phyloP scores from a whole-genome alignment of 2,888 invertebrate genomes.

The Ariolimax columbianus region DNA sequence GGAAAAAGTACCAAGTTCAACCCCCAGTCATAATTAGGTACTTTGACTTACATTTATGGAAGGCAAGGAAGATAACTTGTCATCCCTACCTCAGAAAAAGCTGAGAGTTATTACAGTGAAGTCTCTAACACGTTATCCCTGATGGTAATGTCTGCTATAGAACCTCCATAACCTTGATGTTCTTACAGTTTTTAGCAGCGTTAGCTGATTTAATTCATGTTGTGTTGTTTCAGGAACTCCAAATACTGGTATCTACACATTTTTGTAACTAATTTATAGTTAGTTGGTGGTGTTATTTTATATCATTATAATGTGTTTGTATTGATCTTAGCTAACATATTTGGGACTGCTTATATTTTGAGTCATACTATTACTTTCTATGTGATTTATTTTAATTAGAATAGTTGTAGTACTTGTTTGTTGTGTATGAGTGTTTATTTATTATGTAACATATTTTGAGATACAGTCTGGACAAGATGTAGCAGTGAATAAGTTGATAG shows the following conservation, averaged over 20 bases:
- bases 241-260: constrained; percentile 32
- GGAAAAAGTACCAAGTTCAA: too few relatives aligned
- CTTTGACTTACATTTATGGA: too few relatives aligned
- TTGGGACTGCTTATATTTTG: background rate
- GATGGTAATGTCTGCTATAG: too few relatives aligned
- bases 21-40: too few relatives aligned
- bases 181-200: too few relatives aligned
- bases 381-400: background rate
- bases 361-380: background rate
- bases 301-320: background rate
- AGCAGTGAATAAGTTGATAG: too few relatives aligned
- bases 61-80: too few relatives aligned
- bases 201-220: too few relatives aligned
- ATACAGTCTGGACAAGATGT: too few relatives aligned
- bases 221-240: constrained; percentile 39
- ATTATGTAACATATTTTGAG: background rate
- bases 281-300: background rate
- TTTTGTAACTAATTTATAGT: background rate
- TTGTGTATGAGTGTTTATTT: background rate
- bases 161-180: too few relatives aligned
- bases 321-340: background rate
- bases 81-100: too few relatives aligned
- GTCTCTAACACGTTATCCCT: too few relatives aligned
- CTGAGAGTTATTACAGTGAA: background rate
- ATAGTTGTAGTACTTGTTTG: background rate